Evolutionary conservation across 2,888 invertebrate genomes (phyloP), one percentile per base, ranked within the genome.

Genomic region (Nomada goodeniana): DNA sequence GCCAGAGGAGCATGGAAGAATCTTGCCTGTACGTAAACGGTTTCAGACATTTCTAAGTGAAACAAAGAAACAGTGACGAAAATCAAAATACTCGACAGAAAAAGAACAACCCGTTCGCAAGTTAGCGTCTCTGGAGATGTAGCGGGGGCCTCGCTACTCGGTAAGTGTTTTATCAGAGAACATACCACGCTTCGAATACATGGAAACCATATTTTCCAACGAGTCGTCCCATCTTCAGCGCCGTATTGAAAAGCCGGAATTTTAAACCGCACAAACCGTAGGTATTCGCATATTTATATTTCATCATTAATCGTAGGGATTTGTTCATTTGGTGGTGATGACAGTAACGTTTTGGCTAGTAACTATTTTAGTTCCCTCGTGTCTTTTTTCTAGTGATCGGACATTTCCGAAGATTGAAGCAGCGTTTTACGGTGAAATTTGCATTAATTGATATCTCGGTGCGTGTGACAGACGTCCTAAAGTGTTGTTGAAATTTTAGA

Each of bases 71-170:
- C 36, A 36, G 36, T 50, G 15, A 9, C 57, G 44, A 1, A 18
- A 26, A 26, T 57, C 4, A 4, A 59, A 47, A 9, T 15, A 64
- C 23, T 26, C 3, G 23, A 20, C 23, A 20, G 26, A n/a, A 15
- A 20, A 13, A 26, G 5, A 23, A 50, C 20, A 23, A 23, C 47
- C 50, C 47, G 59, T 5, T 13, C 20, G 29, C 47, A 20, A 0
- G 15, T 47, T 61, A 0, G 36, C 20, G 2, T 15, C 13, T 13
- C 20, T 50, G 23, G 70, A 61, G 70, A 71, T 71, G 70, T 71
- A 71, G 70, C 50, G 15, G 3, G 13, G 60, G 70, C 60, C 60
- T 52, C 15, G 15, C 47, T 36, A 71, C 61, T 71, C 70, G 70
- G 70, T 61, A 18, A 71, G 70, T 52, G 0, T n/a, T 18, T 10